Evolutionary conservation across 2,888 invertebrate species (phyloP).

Genomic region (Diplolepis rosae): DNA sequence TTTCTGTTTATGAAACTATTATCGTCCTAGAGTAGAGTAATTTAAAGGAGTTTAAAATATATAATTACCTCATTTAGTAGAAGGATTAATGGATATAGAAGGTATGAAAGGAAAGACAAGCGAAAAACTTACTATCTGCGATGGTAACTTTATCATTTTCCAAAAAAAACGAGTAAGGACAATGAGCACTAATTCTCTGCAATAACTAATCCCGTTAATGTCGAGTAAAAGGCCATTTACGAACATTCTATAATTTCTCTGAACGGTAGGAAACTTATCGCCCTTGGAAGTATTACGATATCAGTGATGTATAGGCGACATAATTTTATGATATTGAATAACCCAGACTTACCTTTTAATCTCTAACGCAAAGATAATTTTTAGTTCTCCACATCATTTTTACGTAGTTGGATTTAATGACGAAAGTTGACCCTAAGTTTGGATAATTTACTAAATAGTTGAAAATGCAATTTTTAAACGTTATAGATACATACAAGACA

Average conservation of each 20-base stretch:
- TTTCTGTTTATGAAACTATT: too few species aligned
- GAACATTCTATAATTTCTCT: constrained; percentile 25
- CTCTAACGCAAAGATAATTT: background rate
- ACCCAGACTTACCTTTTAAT: background rate
- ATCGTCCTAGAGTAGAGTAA: too few species aligned
- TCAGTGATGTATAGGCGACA: constrained; percentile 7
- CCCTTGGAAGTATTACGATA: background rate
- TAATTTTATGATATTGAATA: constrained; percentile 5
- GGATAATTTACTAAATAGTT: too few species aligned
- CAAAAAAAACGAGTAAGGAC: constrained; percentile 1
- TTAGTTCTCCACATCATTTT: background rate
- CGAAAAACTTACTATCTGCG: background rate
- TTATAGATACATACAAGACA: too few species aligned
- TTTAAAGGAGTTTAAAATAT: too few species aligned
- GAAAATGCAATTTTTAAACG: too few species aligned
- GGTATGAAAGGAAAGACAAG: background rate
- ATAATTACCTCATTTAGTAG: too few species aligned
- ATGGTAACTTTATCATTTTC: background rate
- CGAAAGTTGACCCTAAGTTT: background rate
- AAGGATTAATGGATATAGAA: too few species aligned
- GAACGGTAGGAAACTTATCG: constrained; percentile 6
- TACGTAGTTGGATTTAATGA: background rate
- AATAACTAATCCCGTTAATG: constrained; percentile 23
- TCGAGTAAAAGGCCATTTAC: constrained; percentile 9
- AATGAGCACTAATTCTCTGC: constrained; percentile 5